Evolutionary conservation across 1,140 invertebrate species (phyloP), one percentile per base, ranked within the genome.

Genomic region (Fopius arisanus): DNA sequence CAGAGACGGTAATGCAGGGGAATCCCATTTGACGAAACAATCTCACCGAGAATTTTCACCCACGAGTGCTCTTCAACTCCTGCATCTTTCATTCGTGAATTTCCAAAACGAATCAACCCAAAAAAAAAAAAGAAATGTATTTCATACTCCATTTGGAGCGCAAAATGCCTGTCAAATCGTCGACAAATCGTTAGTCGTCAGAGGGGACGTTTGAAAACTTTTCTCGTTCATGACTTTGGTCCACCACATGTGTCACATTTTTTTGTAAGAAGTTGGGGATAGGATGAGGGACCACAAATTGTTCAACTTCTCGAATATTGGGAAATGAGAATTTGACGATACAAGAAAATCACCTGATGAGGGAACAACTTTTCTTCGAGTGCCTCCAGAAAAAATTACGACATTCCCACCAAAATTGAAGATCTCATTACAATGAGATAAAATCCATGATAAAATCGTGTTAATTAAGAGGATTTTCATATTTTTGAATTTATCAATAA

Each of bases 301-400:
- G 81, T 84, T 84, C 78, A 82, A 84, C 81, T 84, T 83, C 80
- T 37, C 63, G 75, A 54, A 28, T 31, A 23, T 12, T 48, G 40
- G 19, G 21, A 54, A 72, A 40, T 72, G 74, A 63, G 75, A 78
- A 77, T 77, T 75, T 76, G 76, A 70, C 74, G 81, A 81, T 82
- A 82, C 81, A 81, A 83, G 81, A 81, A 83, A 31, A 78, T 77
- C 75, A 19, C 7, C 54, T 72, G 28, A 54, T 72, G 62, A 59
- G 48, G 23, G 23, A 10, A 59, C 54, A 59, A 26, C 10, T 3
- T 59, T 28, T 3, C n/a, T n/a, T n/a, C n/a, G n/a, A n/a, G n/a
- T n/a, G n/a, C n/a, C n/a, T n/a, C n/a, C n/a, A n/a, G 16, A 3
- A 7, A 1, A 48, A 19, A 48, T 16, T 19, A 12, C n/a, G 33